Evolutionary conservation across 2,113 vertebrate genomes (phyloP).

Genomic region (Physeter macrocephalus): DNA sequence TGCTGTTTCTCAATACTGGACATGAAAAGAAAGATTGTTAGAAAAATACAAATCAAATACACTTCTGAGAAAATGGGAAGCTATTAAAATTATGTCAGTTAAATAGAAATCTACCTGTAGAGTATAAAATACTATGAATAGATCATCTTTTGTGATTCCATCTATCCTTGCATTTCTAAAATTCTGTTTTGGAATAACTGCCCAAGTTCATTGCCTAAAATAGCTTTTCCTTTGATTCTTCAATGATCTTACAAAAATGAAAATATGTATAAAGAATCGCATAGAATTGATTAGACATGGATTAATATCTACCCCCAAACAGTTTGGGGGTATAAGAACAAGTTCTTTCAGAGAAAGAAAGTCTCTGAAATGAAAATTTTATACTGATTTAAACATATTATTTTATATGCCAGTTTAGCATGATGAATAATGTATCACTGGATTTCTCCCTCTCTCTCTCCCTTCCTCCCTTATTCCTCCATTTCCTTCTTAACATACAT

Average conservation of each 20-base stretch:
- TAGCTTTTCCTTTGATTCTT: constrained; percentile 16
- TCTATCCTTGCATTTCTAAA: constrained; percentile 7
- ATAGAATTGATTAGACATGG: constrained; percentile 28
- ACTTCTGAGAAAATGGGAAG: background rate
- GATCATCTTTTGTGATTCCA: constrained; percentile 30
- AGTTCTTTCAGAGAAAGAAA: background rate
- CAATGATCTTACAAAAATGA: constrained; percentile 21
- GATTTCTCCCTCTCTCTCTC: background rate
- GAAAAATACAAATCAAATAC: constrained; percentile 20
- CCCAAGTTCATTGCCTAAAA: constrained; percentile 34
- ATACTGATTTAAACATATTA: background rate
- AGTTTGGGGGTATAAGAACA: background rate
- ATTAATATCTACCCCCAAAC: constrained; percentile 43
- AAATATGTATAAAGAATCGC: constrained; percentile 18
- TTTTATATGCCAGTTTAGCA: background rate
- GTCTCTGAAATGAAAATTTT: constrained; percentile 4
- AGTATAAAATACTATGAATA: background rate
- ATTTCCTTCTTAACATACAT: background rate
- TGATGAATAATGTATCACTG: constrained; percentile 10
- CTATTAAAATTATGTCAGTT: background rate
- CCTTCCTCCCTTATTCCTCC: background rate
- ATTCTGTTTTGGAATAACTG: constrained; percentile 45
- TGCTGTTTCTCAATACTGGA: background rate
- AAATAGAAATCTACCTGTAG: constrained; percentile 16
- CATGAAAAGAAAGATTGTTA: background rate